Evolutionary conservation across 53 echinoderm and acorn worm species (phyloP), one percentile per base, ranked within the genome.

Genomic region (Henricia sp.): DNA sequence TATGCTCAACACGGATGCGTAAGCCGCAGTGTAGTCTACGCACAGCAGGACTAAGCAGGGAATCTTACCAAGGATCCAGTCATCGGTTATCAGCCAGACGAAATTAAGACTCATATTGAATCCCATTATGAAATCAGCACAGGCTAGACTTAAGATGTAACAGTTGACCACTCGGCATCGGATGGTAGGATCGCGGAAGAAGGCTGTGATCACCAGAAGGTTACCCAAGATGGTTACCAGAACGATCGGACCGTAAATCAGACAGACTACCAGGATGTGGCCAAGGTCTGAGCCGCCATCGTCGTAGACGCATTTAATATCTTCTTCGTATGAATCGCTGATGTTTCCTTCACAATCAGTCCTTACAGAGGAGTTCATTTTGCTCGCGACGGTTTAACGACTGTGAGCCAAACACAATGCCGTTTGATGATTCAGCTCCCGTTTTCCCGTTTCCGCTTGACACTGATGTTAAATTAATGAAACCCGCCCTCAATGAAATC

Each of bases 11-110:
- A 78, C 78, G 27, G 78, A 78, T 40, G 62, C 43, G 63, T 44
- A 78, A 48, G 62, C 30, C n/a, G 26, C 0, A 28, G 33, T 30
- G 48, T 30, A 78, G 62, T 78, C 78, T 9, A 78, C 33, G 12
- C 34, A 21, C 29, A 78, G 63, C 28, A 11, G 64, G 14, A 78
- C 4, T 23, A 46, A 14, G 26, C 78, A 78, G 0, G 78, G 78
- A 8, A 37, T 19, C 78, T 30, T 32, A 11, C 78, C 78, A 62
- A 78, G 23, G 0, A 43, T 13, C 78, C 78, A 78, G 44, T 33
- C 78, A 21, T 48, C 78, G 20, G 39, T 48, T 46, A 78, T 46
- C 34, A 78, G 78, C 78, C 78, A 78, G 78, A 78, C 46, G 64
- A 78, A 62, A 35, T 78, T 78, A 23, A 39, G 20, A 35, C 26